A percentile compares a stretch with the other conserved stretches of the same genome.
Conservation (phyloP, 2,888 invertebrate species). For the Volucella inflata region DNA sequence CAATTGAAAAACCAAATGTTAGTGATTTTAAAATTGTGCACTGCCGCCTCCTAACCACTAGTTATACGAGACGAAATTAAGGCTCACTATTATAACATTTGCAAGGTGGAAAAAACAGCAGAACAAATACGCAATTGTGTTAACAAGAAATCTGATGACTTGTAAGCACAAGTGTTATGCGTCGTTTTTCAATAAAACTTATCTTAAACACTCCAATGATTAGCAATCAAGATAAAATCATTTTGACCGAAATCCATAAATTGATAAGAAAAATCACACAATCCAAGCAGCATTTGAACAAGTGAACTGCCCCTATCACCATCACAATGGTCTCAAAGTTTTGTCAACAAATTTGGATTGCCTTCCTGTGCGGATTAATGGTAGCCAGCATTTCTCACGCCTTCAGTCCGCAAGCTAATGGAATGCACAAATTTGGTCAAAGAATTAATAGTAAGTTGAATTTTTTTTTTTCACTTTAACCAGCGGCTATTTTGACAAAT, state of each 20-base stretch:
- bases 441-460: conserved; percentile 21
- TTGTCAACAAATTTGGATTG: neutral
- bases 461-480: neutral
- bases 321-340: conserved; percentile 16
- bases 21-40: too few relatives aligned
- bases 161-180: too few relatives aligned
- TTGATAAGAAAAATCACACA: neutral
- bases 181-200: neutral
- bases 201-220: conserved; percentile 24
- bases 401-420: neutral
- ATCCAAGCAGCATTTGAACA: neutral
- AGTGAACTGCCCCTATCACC: neutral
- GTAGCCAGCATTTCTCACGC: neutral
- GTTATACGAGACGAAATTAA: too few relatives aligned
- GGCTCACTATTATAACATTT: too few relatives aligned
- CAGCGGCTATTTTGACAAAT: neutral
- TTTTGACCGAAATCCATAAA: conserved; percentile 12
- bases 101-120: too few relatives aligned
- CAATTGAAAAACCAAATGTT: too few relatives aligned
- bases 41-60: too few relatives aligned
- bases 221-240: conserved; percentile 30
- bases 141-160: too few relatives aligned
- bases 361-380: neutral
- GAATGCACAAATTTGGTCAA: conserved; percentile 35
- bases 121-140: too few relatives aligned